A percentile compares a stretch with the other conserved stretches of the same genome.
These are phyloP conservation scores for Fistularia tabacaria DNA, from an alignment of 2,797 vertebrate species.

Conservation along the genomic window DNA sequence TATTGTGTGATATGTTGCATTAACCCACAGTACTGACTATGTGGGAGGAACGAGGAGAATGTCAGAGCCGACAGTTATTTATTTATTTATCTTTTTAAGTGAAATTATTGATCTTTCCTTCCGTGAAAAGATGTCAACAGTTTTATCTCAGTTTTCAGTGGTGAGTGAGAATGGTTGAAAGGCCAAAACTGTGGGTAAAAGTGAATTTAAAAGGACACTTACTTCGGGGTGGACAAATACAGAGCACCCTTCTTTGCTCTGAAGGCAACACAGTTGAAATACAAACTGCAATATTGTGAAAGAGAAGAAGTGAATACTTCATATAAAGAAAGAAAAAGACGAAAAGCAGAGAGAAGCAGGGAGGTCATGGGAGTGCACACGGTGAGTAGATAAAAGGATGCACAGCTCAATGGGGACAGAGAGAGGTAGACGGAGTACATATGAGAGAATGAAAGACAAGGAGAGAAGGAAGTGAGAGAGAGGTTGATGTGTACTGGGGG, in stretches of 20 bases:
- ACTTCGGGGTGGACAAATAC: background rate
- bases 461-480: conserved; percentile 51
- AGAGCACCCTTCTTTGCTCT: conserved; percentile 1
- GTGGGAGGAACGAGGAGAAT: too few species aligned
- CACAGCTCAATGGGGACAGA: conserved; percentile 37
- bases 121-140: too few species aligned
- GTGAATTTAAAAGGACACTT: background rate
- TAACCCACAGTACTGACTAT: too few species aligned
- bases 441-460: conserved; percentile 31
- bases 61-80: too few species aligned
- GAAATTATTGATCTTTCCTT: too few species aligned
- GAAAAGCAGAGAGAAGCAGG: conserved; percentile 18
- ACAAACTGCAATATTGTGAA: conserved; percentile 18
- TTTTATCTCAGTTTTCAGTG: background rate
- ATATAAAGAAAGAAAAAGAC: conserved; percentile 24
- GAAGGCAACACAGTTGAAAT: background rate
- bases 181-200: background rate
- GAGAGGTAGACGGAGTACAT: conserved; percentile 37
- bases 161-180: background rate
- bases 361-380: conserved; percentile 57
- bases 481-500: conserved; percentile 55
- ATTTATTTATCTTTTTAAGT: too few species aligned
- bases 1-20: too few species aligned
- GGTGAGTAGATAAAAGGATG: conserved; percentile 60
- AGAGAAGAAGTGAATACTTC: conserved; percentile 32